Conservation (phyloP, 2,113 vertebrate genomes). For the Leucopternis melanops region DNA sequence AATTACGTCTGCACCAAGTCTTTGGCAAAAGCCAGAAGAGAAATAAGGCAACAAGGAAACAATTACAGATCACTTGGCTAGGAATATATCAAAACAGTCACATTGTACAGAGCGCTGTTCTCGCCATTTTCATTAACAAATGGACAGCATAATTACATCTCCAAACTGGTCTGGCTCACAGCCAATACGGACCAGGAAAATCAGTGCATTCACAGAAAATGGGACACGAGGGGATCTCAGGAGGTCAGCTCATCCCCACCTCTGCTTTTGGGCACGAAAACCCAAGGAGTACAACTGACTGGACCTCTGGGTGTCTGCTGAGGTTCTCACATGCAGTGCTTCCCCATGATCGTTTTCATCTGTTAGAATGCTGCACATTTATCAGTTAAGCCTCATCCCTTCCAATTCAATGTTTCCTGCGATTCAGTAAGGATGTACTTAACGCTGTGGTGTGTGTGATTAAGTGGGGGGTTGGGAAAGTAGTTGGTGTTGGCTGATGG, state of each 20-base stretch:
- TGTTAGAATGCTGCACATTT: not conserved
- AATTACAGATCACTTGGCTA: not conserved
- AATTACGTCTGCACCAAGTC: not conserved
- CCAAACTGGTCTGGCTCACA: not conserved
- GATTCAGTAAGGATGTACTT: not conserved
- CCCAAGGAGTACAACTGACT: not conserved
- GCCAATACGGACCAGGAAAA: not conserved
- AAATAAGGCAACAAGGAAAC: not conserved
- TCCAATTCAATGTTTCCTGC: not conserved
- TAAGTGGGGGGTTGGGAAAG: too few species aligned
- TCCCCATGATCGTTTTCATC: not conserved
- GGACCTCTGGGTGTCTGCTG: not conserved
- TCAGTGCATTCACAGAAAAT: not conserved
- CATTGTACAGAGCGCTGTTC: not conserved
- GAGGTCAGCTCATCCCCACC: not conserved
- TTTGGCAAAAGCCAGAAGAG: not conserved
- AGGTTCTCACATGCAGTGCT: rapidly evolving
- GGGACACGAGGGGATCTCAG: not conserved
- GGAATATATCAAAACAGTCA: not conserved
- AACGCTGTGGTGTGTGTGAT: too few species aligned
- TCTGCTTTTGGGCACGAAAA: not conserved
- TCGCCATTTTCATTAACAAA: not conserved
- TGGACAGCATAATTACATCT: not conserved
- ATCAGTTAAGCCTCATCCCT: not conserved
- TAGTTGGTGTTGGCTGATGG: too few species aligned